Conservation (phyloP, 2,113 vertebrate genomes). For the Passer domesticus region DNA sequence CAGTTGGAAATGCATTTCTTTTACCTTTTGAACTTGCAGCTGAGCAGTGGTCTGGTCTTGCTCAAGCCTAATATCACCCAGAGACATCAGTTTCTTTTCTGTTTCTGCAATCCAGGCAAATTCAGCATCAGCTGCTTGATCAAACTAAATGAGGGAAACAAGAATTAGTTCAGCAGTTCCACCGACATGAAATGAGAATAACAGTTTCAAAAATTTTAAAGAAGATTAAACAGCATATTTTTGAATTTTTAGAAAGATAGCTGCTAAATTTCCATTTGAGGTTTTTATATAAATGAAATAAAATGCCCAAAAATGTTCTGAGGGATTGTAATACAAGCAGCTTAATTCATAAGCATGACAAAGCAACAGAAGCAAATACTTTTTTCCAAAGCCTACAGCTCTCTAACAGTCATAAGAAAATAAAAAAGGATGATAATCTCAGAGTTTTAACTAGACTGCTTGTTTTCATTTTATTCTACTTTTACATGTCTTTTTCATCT, state of each 20-base stretch:
- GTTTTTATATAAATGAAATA: background rate
- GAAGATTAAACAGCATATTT: background rate
- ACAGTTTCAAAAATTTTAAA: background rate
- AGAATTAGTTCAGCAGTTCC: conserved; percentile 40
- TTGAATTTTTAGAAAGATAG: background rate
- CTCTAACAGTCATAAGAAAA: background rate
- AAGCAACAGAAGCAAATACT: background rate
- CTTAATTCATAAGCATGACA: background rate
- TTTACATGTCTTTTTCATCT: background rate
- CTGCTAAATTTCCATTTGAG: background rate
- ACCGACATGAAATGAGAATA: background rate
- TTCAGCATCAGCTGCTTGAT: conserved; percentile 88
- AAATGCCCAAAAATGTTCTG: background rate
- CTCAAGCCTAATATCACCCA: conserved; percentile 91
- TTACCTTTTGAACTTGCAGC: conserved; percentile 97
- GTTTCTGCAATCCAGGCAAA: conserved; percentile 89
- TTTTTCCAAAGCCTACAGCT: background rate
- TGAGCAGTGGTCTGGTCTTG: conserved; percentile 91
- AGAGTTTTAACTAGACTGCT: background rate
- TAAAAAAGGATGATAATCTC: background rate
- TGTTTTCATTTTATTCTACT: background rate
- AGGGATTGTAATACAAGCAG: background rate
- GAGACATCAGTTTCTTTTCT: conserved; percentile 86
- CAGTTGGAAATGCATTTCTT: conserved; percentile 58
- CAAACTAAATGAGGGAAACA: conserved; percentile 84